A percentile compares a stretch with the other conserved stretches of the same genome.
Evolutionary conservation across 2,888 invertebrate species (phyloP).

Genomic region (Andricus curvator): DNA sequence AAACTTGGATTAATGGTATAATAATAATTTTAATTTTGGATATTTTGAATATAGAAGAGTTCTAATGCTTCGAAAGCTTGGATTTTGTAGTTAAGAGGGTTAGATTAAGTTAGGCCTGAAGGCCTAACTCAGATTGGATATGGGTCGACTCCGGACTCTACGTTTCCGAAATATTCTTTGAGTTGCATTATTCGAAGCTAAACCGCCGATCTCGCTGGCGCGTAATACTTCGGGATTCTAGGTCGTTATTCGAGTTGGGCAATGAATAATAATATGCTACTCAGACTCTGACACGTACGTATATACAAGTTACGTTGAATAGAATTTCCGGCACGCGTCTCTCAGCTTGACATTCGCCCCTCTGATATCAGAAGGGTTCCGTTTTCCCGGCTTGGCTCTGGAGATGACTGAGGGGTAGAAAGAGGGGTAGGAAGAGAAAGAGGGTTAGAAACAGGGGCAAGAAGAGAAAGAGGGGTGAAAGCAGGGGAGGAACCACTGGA

Average conservation of each 20-base stretch:
- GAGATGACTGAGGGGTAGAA: slow-evolving; percentile 35
- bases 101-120: too few relatives aligned
- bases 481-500: slow-evolving; percentile 1
- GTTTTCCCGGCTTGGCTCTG: slow-evolving; percentile 41
- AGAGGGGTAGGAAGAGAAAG: slow-evolving; percentile 32
- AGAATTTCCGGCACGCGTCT: slow-evolving; percentile 40
- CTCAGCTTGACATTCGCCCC: slow-evolving; percentile 40
- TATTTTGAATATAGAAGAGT: not conserved
- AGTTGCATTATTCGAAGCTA: slow-evolving; percentile 15
- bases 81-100: too few relatives aligned
- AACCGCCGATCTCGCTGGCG: slow-evolving; percentile 9
- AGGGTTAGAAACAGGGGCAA: slow-evolving; percentile 30
- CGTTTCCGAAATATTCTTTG: not conserved
- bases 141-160: not conserved
- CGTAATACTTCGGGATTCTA: slow-evolving; percentile 23
- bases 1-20: too few relatives aligned
- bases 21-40: too few relatives aligned
- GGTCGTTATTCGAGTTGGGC: slow-evolving; percentile 28
- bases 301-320: slow-evolving; percentile 35
- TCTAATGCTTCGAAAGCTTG: too few relatives aligned
- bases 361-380: slow-evolving; percentile 21
- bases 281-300: slow-evolving; percentile 35
- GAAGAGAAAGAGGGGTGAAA: slow-evolving; percentile 6
- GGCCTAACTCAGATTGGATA: not conserved
- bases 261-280: slow-evolving; percentile 41